These are phyloP conservation scores for Dendrolimus pini DNA, from an alignment of 2,888 invertebrate genomes.

Conservation along the genomic window DNA sequence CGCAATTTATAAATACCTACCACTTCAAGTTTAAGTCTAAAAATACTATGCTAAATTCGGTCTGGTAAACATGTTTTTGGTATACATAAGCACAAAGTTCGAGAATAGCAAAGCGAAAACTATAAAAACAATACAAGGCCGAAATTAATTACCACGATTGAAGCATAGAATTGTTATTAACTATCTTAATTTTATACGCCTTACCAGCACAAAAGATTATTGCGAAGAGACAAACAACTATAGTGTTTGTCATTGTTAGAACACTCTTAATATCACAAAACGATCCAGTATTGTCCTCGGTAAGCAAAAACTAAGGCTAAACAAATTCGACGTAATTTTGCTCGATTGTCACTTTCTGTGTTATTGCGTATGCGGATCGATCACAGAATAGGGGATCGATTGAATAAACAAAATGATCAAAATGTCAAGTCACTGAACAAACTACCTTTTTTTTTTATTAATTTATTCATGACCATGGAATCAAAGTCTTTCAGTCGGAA, in stretches of 20 bases:
- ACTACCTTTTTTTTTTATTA: too few relatives aligned
- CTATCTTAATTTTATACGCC: constrained; percentile 18
- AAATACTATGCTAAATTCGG: too few relatives aligned
- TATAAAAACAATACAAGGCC: constrained; percentile 18
- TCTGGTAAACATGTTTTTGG: neutral
- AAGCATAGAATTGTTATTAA: constrained; percentile 9
- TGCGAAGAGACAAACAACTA: constrained; percentile 57
- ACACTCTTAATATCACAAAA: constrained; percentile 23
- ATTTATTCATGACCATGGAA: too few relatives aligned
- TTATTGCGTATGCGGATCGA: constrained; percentile 45
- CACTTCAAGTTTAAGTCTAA: too few relatives aligned
- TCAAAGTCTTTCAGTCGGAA: too few relatives aligned
- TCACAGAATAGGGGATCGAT: constrained; percentile 12
- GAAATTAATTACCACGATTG: constrained; percentile 5
- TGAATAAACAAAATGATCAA: constrained; percentile 43
- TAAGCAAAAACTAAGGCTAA: constrained; percentile 31
- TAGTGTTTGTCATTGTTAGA: constrained; percentile 57
- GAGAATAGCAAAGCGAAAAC: neutral
- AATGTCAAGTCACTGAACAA: constrained; percentile 41
- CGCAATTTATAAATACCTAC: too few relatives aligned
- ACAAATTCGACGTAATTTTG: constrained; percentile 23
- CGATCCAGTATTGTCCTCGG: constrained; percentile 34
- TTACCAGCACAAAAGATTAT: constrained; percentile 56
- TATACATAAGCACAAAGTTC: neutral
- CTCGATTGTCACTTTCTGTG: constrained; percentile 56